Conservation (phyloP, 2,888 invertebrate genomes). For the Allophyes oxyacanthae region DNA sequence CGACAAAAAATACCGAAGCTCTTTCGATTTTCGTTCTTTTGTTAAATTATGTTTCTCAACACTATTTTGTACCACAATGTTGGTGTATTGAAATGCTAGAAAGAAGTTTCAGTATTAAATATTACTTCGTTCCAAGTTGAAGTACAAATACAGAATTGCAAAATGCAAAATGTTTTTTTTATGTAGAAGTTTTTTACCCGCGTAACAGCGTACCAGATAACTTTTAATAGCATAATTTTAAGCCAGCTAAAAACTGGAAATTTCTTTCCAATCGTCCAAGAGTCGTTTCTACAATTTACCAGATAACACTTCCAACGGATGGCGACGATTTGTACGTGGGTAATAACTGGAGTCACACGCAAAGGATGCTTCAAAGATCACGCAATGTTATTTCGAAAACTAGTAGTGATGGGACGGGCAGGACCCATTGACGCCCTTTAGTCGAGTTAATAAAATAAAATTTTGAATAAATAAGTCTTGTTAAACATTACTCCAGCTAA, state of each 20-base stretch:
- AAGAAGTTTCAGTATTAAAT: too few species aligned
- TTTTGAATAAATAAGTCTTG: too few species aligned
- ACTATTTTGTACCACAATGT: not conserved
- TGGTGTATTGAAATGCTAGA: too few species aligned
- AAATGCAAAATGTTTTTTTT: too few species aligned
- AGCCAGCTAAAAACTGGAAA: slow-evolving; percentile 10
- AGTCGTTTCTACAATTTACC: slow-evolving; percentile 48
- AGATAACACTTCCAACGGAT: slow-evolving; percentile 60
- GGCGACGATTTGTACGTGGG: slow-evolving; percentile 68
- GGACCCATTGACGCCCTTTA: too few species aligned
- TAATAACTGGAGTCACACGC: slow-evolving; percentile 66
- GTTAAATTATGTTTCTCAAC: slow-evolving; percentile 16
- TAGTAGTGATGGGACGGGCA: slow-evolving; percentile 39
- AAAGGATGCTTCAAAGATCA: slow-evolving; percentile 60
- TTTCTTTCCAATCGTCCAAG: slow-evolving; percentile 12
- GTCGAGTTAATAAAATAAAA: too few species aligned
- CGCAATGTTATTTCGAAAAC: slow-evolving; percentile 49
- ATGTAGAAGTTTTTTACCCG: too few species aligned
- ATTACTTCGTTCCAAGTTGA: too few species aligned
- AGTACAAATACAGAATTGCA: too few species aligned
- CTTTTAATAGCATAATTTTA: slow-evolving; percentile 4
- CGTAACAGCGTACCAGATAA: not conserved
- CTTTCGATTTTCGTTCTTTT: slow-evolving; percentile 32
- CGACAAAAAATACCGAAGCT: slow-evolving; percentile 43
- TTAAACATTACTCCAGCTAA: too few species aligned